Base-by-base conservation (phyloP, 2,797 vertebrate species). In the Enteromius trimaculatus region DNA sequence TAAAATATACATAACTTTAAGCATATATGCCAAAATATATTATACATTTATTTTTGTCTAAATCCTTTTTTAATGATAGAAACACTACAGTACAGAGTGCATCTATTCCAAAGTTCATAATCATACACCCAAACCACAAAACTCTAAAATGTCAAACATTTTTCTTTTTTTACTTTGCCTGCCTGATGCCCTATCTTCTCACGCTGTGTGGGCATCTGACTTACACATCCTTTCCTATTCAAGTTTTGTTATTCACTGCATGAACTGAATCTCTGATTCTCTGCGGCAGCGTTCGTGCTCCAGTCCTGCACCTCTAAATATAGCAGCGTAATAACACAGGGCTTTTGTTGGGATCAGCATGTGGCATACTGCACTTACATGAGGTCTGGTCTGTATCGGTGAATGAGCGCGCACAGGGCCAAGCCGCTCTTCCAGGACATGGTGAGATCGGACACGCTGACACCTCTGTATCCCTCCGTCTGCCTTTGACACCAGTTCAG, bases 361-460 rank as follows among this genome's bases (percentile, higher is more conserved):
- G 76, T 37, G 82, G 74, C 37, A 77, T 60, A 69, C 14, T 55
- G 29, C 44, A 92, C 98, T 98, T 93, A 99, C 98, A 99, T 97
- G 75, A 99, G 95, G 89, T 99, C 98, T 0, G 98, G 98, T 53
- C 98, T 95, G 91, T 97, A 99, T 90, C 96, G 93, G 92, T 99
- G 96, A 85, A 99, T 98, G 88, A 99, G 96, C 31, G 97, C 97
- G 66, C 97, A 99, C 34, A 99, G 93, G 21, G 98, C 98, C 92
- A 99, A 91, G 62, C 98, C 98, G 4, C 97, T 99, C 91, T 98
- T 99, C 98, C 98, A 99, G 0, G 97, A 99, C 95, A 94, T 97
- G 0, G 98, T 99, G 66, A 99, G 97, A 88, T 99, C 98, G 0
- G 94, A 95, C 42, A 99, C 98, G 0, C 91, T 94, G 2, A 99